Percentiles rank a stretch among this genome's conserved stretches.
Conservation (phyloP, 2,797 vertebrate species). For the Micropoecilia bifurca region DNA sequence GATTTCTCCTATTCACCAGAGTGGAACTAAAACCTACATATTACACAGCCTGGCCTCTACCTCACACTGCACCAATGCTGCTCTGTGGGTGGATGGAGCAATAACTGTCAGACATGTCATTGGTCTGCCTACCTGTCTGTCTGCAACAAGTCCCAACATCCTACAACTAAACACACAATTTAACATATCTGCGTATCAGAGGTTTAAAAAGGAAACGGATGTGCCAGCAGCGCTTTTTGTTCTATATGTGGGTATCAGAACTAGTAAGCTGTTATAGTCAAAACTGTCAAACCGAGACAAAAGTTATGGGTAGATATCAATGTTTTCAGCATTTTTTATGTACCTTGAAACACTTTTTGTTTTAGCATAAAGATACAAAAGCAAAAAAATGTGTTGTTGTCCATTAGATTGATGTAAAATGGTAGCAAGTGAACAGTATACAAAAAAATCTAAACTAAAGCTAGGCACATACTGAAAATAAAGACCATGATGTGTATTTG, state of each 20-base stretch:
- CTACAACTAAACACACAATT: slow-evolving; percentile 9
- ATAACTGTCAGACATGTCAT: slow-evolving; percentile 54
- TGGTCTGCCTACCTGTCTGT: slow-evolving; percentile 61
- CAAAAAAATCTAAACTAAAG: neutral
- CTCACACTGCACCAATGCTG: slow-evolving; percentile 50
- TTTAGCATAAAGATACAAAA: neutral
- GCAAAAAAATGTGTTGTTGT: neutral
- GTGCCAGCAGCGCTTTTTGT: slow-evolving; percentile 29
- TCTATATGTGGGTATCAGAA: slow-evolving; percentile 33
- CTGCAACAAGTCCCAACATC: slow-evolving; percentile 37
- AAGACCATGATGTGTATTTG: neutral
- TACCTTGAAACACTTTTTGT: neutral
- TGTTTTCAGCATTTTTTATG: neutral
- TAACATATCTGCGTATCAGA: slow-evolving; percentile 14
- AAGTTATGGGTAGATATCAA: neutral
- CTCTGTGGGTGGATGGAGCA: slow-evolving; percentile 39
- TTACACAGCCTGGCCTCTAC: slow-evolving; percentile 73
- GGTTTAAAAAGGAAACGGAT: slow-evolving; percentile 65
- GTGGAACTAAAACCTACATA: slow-evolving; percentile 83
- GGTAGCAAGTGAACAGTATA: neutral
- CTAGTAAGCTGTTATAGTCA: slow-evolving; percentile 8
- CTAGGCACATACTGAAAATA: neutral
- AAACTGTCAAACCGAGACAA: neutral
- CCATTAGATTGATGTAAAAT: neutral
- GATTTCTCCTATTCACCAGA: slow-evolving; percentile 80